Evolutionary conservation across 2,113 vertebrate genomes (phyloP), one percentile per base, ranked within the genome.

Genomic region (Peucedramus taeniatus): DNA sequence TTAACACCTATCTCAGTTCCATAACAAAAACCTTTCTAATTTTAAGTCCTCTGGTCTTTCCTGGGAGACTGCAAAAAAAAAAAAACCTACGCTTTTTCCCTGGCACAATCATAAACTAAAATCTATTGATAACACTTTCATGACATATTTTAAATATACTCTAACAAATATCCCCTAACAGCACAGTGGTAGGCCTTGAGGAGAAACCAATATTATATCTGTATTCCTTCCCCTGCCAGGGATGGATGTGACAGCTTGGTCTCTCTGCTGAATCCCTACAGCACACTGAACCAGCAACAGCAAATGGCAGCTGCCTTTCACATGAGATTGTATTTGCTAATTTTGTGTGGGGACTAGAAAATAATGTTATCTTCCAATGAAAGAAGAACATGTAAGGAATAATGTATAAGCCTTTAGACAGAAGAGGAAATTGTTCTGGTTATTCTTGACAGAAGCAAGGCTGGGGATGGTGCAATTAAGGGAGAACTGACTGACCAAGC

Each of bases 71-170:
- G 4, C 37, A 42, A 57, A 56, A 69, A 75, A 30, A 10, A 26
- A 12, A 27, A 15, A 26, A 35, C 13, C 6, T 23, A 26, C 0
- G 0, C 26, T 63, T 79, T 79, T 56, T 54, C 42, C 42, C n/a
- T 40, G 23, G 42, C 39, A 74, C 35, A 84, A 50, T 0, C 3
- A 0, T 45, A 90, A 87, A 27, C 26, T 18, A 75, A 22, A 11
- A 60, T 11, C 19, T 69, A 53, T 4, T 77, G 27, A 53, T 45
- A 77, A 65, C 24, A 37, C 15, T 33, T 54, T 76, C 31, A 14
- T 13, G 33, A 37, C 4, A 11, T 8, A 72, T 22, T 65, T 51
- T 37, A 61, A 74, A 57, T 66, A 31, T 6, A 61, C 4, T n/a
- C 6, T 42, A 66, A 74, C 37, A 89, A 89, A 89, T 33, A 89